phyloP scores from a whole-genome alignment of 2,888 invertebrate species.

The Phortica magna region DNA sequence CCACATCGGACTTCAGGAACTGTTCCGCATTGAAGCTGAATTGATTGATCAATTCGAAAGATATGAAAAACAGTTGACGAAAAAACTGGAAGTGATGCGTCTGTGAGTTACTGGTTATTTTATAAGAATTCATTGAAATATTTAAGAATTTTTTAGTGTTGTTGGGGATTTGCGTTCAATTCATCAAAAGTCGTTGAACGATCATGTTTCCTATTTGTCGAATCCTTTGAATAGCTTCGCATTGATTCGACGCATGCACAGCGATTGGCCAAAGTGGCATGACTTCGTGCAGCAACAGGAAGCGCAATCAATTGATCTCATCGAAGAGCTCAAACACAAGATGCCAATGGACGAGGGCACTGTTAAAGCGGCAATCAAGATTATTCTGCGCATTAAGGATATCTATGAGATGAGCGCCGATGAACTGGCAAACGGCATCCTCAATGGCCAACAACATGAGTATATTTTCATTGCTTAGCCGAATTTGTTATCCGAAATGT shows the following conservation, averaged over 20 bases:
- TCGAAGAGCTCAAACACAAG: constrained; percentile 45
- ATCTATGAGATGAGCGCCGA: constrained; percentile 90
- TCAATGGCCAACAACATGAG: constrained; percentile 88
- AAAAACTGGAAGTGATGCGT: constrained; percentile 53
- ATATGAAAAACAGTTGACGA: constrained; percentile 54
- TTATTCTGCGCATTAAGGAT: constrained; percentile 92
- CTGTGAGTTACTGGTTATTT: constrained; percentile 40
- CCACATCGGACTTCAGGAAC: constrained; percentile 50
- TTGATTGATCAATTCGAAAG: constrained; percentile 54
- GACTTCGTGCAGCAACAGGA: constrained; percentile 48
- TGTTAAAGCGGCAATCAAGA: constrained; percentile 92
- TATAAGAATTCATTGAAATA: neutral
- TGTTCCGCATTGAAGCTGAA: constrained; percentile 55
- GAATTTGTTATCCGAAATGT: neutral
- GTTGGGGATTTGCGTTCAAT: constrained; percentile 51
- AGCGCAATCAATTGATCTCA: constrained; percentile 50
- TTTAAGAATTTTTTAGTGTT: constrained; percentile 38
- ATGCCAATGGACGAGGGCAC: constrained; percentile 88
- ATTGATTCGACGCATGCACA: constrained; percentile 64
- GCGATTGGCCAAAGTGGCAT: constrained; percentile 60
- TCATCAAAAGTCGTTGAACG: constrained; percentile 43
- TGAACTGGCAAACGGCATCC: constrained; percentile 88
- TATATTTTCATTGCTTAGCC: constrained; percentile 56
- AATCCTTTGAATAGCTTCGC: constrained; percentile 65
- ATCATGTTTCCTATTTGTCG: constrained; percentile 57